Conservation (phyloP, 2,113 vertebrate genomes). For the Etheostoma spectabile region DNA sequence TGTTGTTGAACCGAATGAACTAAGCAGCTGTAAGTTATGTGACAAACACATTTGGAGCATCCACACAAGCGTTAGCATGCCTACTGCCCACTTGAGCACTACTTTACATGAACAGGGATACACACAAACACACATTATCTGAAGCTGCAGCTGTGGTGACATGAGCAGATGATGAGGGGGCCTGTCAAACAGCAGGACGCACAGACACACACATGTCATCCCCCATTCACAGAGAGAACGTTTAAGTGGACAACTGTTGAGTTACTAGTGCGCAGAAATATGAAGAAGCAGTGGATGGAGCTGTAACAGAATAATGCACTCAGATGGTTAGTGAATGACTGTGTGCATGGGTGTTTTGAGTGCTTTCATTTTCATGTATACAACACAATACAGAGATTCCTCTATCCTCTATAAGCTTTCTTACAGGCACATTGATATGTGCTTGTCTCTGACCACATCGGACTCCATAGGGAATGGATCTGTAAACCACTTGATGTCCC, state of each 20-base stretch:
- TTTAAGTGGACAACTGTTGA: conserved; percentile 66
- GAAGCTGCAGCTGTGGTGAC: conserved; percentile 68
- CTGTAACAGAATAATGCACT: conserved; percentile 2
- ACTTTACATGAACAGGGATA: conserved; percentile 9
- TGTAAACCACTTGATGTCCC: not conserved
- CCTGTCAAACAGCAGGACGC: conserved; percentile 56
- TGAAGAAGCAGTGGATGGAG: conserved; percentile 37
- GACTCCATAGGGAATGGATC: not conserved
- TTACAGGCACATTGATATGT: no score
- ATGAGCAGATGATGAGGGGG: conserved; percentile 65
- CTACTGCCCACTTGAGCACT: conserved; percentile 31
- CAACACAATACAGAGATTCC: not conserved
- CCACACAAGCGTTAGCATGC: conserved; percentile 40
- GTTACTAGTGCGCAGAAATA: conserved; percentile 36
- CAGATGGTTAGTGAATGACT: not conserved
- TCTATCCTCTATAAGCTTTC: not conserved
- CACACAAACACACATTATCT: conserved; percentile 24
- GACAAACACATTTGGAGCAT: conserved; percentile 18
- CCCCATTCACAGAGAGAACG: conserved; percentile 18
- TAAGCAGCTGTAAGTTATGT: conserved; percentile 43
- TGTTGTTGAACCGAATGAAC: conserved; percentile 16
- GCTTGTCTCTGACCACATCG: no score
- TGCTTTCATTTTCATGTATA: conserved; percentile 13
- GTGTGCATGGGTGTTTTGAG: conserved; percentile 4
- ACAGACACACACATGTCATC: conserved; percentile 44